Base-by-base conservation (phyloP, 2,113 vertebrate genomes). In the Cyanoderma ruficeps region DNA sequence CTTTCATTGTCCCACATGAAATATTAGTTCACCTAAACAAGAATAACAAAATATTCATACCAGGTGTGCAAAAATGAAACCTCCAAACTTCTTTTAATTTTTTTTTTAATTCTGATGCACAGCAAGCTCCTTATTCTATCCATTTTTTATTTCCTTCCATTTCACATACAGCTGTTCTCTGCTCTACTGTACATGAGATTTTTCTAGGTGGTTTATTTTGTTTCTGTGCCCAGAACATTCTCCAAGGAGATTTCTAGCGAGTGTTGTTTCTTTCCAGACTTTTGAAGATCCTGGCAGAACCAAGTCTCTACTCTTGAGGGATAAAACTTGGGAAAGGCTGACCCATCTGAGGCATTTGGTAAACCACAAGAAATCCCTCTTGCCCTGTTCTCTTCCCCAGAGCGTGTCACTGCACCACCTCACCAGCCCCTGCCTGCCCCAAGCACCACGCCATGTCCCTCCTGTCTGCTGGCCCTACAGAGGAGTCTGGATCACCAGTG, bases 401-500 rank as follows among this genome's bases (percentile, higher is more conserved):
- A 88, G 13, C 15, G n/a, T 2, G 0, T 3, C 9, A 1, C 23
- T 42, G 35, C 44, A 24, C 7, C 2, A 7, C 18, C 15, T 47
- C 44, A 28, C 12, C 37, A 57, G 24, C 7, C n/a, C 18, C 37
- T 60, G 27, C 15, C 22, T 37, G 1, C 22, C 56, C 31, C 31
- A 2, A 7, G 9, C 17, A 9, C 47, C 0, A 0, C 39, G 23
- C 15, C 10, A 1, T 27, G 35, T 10, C 27, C 17, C 11, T 79
- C 2, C 37, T 12, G 7, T 42, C 17, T 55, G 39, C 42, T 72
- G 59, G 35, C 47, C 17, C 56, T 20, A 1, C 6, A 2, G 27
- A 47, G 20, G 3, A 18, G 7, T 61, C 31, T 44, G 67, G 37
- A 57, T 31, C 46, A 44, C 7, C 1, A 1, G 6, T 10, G 33